Evolutionary conservation across 2,113 vertebrate genomes (phyloP).

Genomic region (Zosterops pallidus): DNA sequence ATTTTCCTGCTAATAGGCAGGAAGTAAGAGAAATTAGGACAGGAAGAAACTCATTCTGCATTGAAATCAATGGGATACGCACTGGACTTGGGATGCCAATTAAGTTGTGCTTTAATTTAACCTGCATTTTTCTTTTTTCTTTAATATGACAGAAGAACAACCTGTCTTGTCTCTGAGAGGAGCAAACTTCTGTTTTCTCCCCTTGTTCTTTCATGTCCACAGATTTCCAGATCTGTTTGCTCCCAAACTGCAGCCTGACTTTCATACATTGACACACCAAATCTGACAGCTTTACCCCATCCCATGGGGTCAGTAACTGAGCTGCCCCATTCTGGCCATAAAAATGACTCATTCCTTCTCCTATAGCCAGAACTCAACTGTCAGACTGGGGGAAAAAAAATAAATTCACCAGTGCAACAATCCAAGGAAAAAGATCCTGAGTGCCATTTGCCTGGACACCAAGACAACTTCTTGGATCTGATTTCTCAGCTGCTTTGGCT

Average conservation of each 20-base stretch:
- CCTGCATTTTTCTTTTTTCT: background rate
- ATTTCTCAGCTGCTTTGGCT: background rate
- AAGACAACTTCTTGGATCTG: background rate
- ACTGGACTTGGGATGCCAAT: constrained; percentile 47
- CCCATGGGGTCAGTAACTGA: background rate
- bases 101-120: background rate
- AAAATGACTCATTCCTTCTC: background rate
- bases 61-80: constrained; percentile 69
- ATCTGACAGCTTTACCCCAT: background rate
- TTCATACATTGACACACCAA: background rate
- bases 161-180: background rate
- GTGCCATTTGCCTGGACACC: background rate
- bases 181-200: background rate
- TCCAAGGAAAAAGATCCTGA: background rate
- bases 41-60: constrained; percentile 70
- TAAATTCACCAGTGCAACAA: background rate
- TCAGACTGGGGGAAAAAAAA: background rate
- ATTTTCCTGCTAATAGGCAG: constrained; percentile 77
- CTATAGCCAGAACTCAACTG: background rate
- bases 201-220: background rate
- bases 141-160: background rate
- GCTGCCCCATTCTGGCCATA: background rate
- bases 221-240: background rate
- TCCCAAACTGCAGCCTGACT: background rate
- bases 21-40: constrained; percentile 75